Evolutionary conservation across 2,797 vertebrate genomes (phyloP), one percentile per base, ranked within the genome.

Genomic region (Miichthys miiuy): DNA sequence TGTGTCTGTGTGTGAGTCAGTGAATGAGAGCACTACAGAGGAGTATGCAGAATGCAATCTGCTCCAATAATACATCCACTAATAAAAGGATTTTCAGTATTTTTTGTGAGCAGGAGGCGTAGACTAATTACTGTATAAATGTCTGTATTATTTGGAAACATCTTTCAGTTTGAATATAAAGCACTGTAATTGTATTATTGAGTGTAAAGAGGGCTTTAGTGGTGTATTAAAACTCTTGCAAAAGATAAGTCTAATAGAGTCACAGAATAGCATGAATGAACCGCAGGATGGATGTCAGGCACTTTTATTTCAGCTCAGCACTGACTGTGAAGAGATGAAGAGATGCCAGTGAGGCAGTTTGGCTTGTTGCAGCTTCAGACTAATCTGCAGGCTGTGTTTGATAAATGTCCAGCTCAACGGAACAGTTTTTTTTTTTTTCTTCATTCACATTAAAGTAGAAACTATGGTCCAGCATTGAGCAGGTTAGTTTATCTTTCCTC

Each of bases 311-410:
- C 27, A 50, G 47, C 52, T 75, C 72, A 54, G 57, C 42, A 0
- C 60, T 44, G 80, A 18, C 42, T 44, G 42, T 57, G 55, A 20
- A 23, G 0, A 54, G 52, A 52, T 50, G 52, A n/a, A 27, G 10
- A 10, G 38, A 18, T 56, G 52, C 11, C 38, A 30, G 63, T 21
- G 52, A 54, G 34, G 30, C 38, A 38, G 69, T 38, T 61, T 9
- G 1, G 79, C 75, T 68, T 58, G 6, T 50, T 41, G 25, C 69
- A 75, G 75, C 68, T 58, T 67, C 72, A 50, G 68, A 23, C 46
- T 6, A n/a, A 73, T 68, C 57, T 70, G 63, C 58, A 62, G 72
- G 57, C 52, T 56, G 61, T 34, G 23, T 30, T 65, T 48, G 66
- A 68, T 34, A 6, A n/a, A 57, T 25, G 61, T 47, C 56, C 73